Evolutionary conservation across 2,888 invertebrate species (phyloP), one percentile per base, ranked within the genome.

Genomic region (Lasioglossum marginatum): DNA sequence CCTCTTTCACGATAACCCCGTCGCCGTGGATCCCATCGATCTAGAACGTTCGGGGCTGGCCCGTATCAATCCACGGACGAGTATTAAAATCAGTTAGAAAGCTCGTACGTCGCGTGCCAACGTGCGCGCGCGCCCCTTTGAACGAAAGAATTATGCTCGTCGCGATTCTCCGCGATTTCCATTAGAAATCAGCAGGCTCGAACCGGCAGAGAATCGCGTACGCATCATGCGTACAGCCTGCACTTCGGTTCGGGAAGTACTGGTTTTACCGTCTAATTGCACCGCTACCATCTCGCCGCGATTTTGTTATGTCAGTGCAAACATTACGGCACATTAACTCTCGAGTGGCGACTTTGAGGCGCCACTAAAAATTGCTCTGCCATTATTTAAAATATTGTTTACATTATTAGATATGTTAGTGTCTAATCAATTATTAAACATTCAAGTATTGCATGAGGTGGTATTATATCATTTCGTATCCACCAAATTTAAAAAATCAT

Each of bases 121-220:
- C 83, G 81, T 82, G 79, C 34, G 34, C 31, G 63, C 63, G 31
- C 31, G 45, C 31, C 63, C 63, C 63, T 63, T 63, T 63, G 31
- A 40, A 45, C 27, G 57, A 75, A 80, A 86, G 78, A 85, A 82
- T 79, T 88, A 90, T 88, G 88, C 88, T 80, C 88, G 86, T 87
- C 87, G 86, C 81, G 88, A 81, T 83, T 87, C 88, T 79, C 76
- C 77, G 77, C 89, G 93, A 93, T 93, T 93, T 93, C 92, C 93
- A 93, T 93, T 93, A 92, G 93, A 93, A 91, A 93, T 91, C 91
- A 79, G n/a, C 45, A 52, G 63, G 14, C 60, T 31, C 34, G 14
- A 34, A 52, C 57, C 68, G 57, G 10, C 79, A 27, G 71, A 43
- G 60, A 70, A 83, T 85, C 43, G 70, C 74, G n/a, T 43, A 77